Base-by-base conservation (phyloP, 2,113 vertebrate genomes). In the Rhagologus leucostigma region DNA sequence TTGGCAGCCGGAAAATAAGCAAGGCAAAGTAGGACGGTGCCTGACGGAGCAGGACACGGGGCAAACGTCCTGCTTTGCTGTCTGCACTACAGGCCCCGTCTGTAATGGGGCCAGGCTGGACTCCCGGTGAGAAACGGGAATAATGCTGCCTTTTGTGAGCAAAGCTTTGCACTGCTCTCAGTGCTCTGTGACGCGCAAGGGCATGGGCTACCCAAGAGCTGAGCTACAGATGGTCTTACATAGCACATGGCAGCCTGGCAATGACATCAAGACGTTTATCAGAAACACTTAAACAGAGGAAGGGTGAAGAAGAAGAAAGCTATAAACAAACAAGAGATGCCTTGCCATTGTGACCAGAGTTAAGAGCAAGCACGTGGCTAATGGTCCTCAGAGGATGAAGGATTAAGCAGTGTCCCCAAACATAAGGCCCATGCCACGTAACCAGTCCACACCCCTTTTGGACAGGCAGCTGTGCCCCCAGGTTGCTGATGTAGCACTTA, bases 391-490 rank as follows among this genome's bases (percentile, higher is more conserved):
- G 27, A 68, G 46, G 18, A 64, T 1, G 0, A 68, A 19, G 7
- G 37, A 73, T 41, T 16, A 75, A 67, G 59, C 37, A 37, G 37
- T 10, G 5, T 27, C 56, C 44, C 41, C 62, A 68, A 32, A 85
- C 10, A 18, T 5, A 4, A 55, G 16, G 30, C 17, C 60, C 1
- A 0, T 4, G 3, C 26, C 39, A 22, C 1, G 0, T n/a, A 26
- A 29, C 29, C 57, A 5, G 19, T 30, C 23, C 12, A 18, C 33
- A 8, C 15, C 2, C 33, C 32, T 60, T 65, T 6, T 35, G n/a
- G 75, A 49, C 42, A 59, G 67, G 70, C 77, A 70, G 44, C 35
- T 33, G 23, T 22, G 64, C 27, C 73, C 22, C 27, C 1, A 2
- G n/a, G 59, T 84, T 50, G 47, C 44, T 52, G 24, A 41, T 33